A percentile compares a stretch with the other conserved stretches of the same genome.
Conservation (phyloP, 2,113 vertebrate genomes). For the Lota lota region DNA sequence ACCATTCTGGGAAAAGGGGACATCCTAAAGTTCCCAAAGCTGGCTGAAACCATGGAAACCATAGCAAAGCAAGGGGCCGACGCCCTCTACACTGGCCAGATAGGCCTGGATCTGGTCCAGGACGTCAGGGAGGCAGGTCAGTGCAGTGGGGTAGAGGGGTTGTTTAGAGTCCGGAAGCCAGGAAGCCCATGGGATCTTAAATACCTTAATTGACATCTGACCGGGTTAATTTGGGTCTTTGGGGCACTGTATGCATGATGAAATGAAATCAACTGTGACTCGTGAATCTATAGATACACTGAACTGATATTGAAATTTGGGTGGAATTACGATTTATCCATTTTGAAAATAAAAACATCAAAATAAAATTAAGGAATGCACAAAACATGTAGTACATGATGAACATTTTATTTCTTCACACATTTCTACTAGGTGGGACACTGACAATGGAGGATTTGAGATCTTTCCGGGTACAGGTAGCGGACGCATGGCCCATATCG, state of each 20-base stretch:
- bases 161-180: no score
- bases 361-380: no score
- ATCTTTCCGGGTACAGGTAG: constrained; percentile 66
- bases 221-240: no score
- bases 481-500: constrained; percentile 68
- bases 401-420: neutral
- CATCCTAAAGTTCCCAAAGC: constrained; percentile 70
- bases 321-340: no score
- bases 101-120: constrained; percentile 76
- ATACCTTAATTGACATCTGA: no score
- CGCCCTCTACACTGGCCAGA: constrained; percentile 80
- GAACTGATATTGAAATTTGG: no score
- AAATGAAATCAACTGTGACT: no score
- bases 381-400: neutral
- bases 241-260: no score
- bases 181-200: no score
- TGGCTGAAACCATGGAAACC: constrained; percentile 77
- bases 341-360: no score
- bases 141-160: neutral
- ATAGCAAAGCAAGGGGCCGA: constrained; percentile 77
- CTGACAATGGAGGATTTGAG: constrained; percentile 79
- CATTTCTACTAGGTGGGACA: constrained; percentile 68
- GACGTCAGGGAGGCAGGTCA: constrained; percentile 78
- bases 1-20: constrained; percentile 63
- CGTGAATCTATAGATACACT: no score